These are phyloP conservation scores for Anthoptus insignis DNA, from an alignment of 2,888 invertebrate species.

Conservation along the genomic window DNA sequence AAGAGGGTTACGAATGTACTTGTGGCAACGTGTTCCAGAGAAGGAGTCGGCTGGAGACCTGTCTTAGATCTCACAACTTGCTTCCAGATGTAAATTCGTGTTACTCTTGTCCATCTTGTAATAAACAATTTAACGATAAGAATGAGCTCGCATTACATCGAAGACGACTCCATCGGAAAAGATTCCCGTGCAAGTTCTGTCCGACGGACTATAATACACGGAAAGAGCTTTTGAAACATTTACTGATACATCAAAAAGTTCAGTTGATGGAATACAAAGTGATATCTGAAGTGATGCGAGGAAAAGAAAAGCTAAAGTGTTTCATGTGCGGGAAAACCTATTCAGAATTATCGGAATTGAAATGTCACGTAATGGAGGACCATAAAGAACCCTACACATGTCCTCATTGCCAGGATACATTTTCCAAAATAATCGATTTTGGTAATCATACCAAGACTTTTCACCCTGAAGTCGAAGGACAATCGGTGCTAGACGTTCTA, in stretches of 20 bases:
- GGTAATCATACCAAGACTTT: conserved; percentile 73
- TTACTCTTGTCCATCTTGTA: conserved; percentile 68
- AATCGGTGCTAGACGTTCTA: conserved; percentile 73
- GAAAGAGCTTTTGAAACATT: conserved; percentile 77
- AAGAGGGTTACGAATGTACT: conserved; percentile 74
- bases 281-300: conserved; percentile 74
- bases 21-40: conserved; percentile 72
- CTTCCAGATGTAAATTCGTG: conserved; percentile 56
- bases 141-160: conserved; percentile 68
- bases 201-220: conserved; percentile 78
- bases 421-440: conserved; percentile 74
- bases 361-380: conserved; percentile 76
- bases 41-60: conserved; percentile 75
- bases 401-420: conserved; percentile 68
- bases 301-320: conserved; percentile 74
- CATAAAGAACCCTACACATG: conserved; percentile 75
- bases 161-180: conserved; percentile 72
- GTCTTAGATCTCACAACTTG: conserved; percentile 70
- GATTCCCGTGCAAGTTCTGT: conserved; percentile 80
- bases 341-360: conserved; percentile 69
- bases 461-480: conserved; percentile 74
- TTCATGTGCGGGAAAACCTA: conserved; percentile 74
- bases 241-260: conserved; percentile 77
- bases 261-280: conserved; percentile 81
- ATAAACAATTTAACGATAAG: conserved; percentile 70